Conservation (phyloP, 2,888 invertebrate species). For the Elmis aenea region DNA sequence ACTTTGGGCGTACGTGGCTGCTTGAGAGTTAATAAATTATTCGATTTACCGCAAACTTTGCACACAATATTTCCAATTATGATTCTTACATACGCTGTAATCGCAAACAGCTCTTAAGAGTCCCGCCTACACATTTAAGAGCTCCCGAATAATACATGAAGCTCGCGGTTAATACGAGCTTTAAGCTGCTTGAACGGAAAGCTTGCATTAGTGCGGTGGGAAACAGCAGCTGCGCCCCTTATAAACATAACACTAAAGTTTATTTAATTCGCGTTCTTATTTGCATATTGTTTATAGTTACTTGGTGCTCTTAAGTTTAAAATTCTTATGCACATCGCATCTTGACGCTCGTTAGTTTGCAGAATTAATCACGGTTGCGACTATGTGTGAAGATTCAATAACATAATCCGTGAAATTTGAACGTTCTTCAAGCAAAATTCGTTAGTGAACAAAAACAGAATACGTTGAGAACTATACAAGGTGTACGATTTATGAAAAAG, state of each 20-base stretch:
- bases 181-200: constrained; percentile 40
- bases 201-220: constrained; percentile 25
- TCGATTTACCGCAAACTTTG: constrained; percentile 14
- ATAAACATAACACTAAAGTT: constrained; percentile 22
- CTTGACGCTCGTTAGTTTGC: too few relatives aligned
- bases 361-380: too few relatives aligned
- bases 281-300: constrained; percentile 21
- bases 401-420: too few relatives aligned
- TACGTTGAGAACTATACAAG: too few relatives aligned
- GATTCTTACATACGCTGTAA: constrained; percentile 36
- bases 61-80: constrained; percentile 32
- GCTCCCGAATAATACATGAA: constrained; percentile 45
- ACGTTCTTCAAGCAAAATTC: too few relatives aligned
- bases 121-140: constrained; percentile 40
- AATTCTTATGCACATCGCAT: too few relatives aligned
- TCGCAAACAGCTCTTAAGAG: constrained; percentile 42
- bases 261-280: constrained; percentile 22
- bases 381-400: too few relatives aligned
- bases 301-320: too few relatives aligned
- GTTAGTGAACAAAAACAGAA: too few relatives aligned
- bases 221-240: constrained; percentile 23
- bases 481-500: too few relatives aligned
- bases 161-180: constrained; percentile 41
- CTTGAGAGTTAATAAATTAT: constrained; percentile 21
- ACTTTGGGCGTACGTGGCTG: too few relatives aligned